phyloP scores from a whole-genome alignment of 2,888 invertebrate species.

The Luperina testacea region DNA sequence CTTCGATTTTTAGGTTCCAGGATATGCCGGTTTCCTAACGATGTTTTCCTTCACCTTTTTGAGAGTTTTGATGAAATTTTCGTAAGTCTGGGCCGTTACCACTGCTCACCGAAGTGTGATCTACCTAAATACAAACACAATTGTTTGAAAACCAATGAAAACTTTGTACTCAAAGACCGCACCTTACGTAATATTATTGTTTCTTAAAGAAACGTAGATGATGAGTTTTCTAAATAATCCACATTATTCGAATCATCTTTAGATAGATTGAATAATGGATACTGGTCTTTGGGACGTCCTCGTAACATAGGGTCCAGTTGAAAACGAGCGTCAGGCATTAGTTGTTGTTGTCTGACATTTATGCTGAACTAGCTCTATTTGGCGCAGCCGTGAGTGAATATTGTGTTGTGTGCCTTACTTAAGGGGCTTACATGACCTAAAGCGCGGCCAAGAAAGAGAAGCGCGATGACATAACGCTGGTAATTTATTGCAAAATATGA shows the following conservation, averaged over 20 bases:
- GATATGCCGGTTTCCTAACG: background rate
- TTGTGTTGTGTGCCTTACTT: background rate
- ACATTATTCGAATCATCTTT: background rate
- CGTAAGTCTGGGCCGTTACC: background rate
- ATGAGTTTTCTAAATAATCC: background rate
- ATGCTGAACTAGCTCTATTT: background rate
- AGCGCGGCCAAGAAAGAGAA: too few relatives aligned
- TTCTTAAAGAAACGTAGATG: background rate
- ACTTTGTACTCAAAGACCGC: background rate
- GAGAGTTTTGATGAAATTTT: background rate
- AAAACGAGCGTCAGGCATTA: background rate
- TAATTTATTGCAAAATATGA: too few relatives aligned
- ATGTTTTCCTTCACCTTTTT: background rate
- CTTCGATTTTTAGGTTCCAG: background rate
- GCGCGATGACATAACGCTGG: too few relatives aligned
- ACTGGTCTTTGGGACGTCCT: background rate
- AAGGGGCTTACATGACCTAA: too few relatives aligned
- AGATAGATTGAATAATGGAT: constrained; percentile 6
- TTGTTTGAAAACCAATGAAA: constrained; percentile 1
- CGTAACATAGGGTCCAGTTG: background rate
- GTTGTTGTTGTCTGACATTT: background rate
- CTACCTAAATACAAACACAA: constrained; percentile 1
- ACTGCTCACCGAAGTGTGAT: background rate
- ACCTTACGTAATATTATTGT: constrained; percentile 10
- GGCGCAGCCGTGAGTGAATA: background rate